Base-by-base conservation (phyloP, 2,113 vertebrate species). In the Aptenodytes forsteri region DNA sequence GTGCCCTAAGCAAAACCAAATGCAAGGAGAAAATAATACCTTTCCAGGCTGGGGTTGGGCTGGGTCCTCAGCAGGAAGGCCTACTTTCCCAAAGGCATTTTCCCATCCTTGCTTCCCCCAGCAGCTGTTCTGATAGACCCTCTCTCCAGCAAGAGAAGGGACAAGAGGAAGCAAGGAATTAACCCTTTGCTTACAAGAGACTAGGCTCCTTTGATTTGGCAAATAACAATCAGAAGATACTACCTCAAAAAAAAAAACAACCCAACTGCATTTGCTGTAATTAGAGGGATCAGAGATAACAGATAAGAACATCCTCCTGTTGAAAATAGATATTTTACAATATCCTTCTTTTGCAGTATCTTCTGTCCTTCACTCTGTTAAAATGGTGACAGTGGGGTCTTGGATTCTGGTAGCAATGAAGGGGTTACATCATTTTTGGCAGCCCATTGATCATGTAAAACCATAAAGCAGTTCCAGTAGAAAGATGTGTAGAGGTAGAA, bases 401-500 rank as follows among this genome's bases (percentile, higher is more conserved):
- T 64, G 23, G 36, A 70, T 85, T 49, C 13, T 87, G 61, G 38
- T 83, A 93, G 95, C 17, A 70, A 4, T 42, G 84, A 97, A 97
- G 49, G 96, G 94, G 97, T 98, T 98, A 98, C 98, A 52, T 85
- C 23, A 93, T 95, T 97, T 95, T 95, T 96, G 96, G 88, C 97
- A 97, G 86, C 42, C 40, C 34, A 20, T 78, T 94, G 86, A 96
- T 95, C 94, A 86, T 94, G 81, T 95, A 64, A 93, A 96, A 91
- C 40, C 89, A 86, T 97, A 84, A 83, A 90, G 84, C 95, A 93
- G 90, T 87, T 96, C 94, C 92, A 96, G 91, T 93, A 90, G 85
- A 88, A 97, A 91, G 96, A 97, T 95, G 91, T 91, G 89, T 96
- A 89, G 97, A 98, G 98, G 97, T 97, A 97, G 97, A 97, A 97